Percentiles rank a stretch among this genome's conserved stretches.
Evolutionary conservation across 2,888 invertebrate genomes (phyloP).

Genomic region (Pterostichus madidus): DNA sequence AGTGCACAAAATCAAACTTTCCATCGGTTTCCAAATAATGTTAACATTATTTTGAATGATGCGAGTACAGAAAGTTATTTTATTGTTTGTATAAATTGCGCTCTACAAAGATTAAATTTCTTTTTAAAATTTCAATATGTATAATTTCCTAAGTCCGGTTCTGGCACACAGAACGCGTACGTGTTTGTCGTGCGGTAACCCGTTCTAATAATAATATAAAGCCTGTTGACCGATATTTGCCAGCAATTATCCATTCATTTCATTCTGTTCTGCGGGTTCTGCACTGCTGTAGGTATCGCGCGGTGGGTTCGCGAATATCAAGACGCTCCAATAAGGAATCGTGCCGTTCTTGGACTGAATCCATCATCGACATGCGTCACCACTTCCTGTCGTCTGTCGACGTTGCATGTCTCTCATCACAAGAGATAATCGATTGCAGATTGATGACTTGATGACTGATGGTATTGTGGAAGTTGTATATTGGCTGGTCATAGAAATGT

Average conservation of each 20-base stretch:
- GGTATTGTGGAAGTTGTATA: background rate
- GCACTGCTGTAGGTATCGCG: background rate
- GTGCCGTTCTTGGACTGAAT: too few relatives aligned
- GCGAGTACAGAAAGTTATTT: too few relatives aligned
- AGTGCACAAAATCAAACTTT: too few relatives aligned
- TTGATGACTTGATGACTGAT: background rate
- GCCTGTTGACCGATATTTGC: conserved; percentile 27
- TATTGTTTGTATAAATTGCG: too few relatives aligned
- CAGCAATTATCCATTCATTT: conserved; percentile 34
- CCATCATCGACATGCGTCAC: too few relatives aligned
- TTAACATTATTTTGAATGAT: too few relatives aligned
- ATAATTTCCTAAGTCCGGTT: background rate
- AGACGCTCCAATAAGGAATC: too few relatives aligned
- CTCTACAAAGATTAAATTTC: too few relatives aligned
- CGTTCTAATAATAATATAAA: conserved; percentile 32
- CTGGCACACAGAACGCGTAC: background rate
- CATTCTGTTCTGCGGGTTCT: background rate
- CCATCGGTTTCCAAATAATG: too few relatives aligned
- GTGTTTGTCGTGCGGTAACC: conserved; percentile 5
- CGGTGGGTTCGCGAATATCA: background rate
- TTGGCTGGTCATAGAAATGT: too few relatives aligned
- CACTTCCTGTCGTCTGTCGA: too few relatives aligned
- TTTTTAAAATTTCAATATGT: too few relatives aligned
- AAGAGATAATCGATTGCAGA: conserved; percentile 8
- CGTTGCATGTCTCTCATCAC: background rate